Evolutionary conservation across 2,888 invertebrate genomes (phyloP), one percentile per base, ranked within the genome.

Genomic region (Crioceris asparagi): DNA sequence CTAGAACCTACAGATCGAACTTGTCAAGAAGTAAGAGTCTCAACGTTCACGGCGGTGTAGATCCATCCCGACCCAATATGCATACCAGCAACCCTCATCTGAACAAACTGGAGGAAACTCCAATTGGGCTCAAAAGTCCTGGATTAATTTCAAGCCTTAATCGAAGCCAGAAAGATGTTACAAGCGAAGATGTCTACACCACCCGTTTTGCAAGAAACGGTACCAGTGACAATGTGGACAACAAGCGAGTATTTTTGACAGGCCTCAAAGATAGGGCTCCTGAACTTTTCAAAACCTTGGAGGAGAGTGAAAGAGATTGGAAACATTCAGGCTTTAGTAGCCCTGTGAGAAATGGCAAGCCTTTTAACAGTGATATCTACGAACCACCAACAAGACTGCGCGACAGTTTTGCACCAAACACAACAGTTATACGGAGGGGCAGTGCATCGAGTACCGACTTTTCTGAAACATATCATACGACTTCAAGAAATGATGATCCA

Each of bases 71-170:
- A 17, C 43, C 46, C 29, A 52, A 70, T 38, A 77, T 81, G 63
- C 81, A 83, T 63, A 83, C 82, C 59, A 84, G 83, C 3, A 84
- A 81, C 61, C 80, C 84, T 21, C 83, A 85, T 57, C 65, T 86
- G 30, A 79, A 78, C 54, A 69, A 76, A 14, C 63, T 82, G 32
- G 76, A 79, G 47, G 80, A 81, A 55, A 76, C 74, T 6, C 79
- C 79, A 1, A 77, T 75, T 44, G 77, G 83, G 38, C 65, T 85
- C 6, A 86, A 87, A 60, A 87, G 86, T 59, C 88, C 88, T 1
- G 85, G 86, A 26, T 81, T 90, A 47, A 81, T 90, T 25, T 85
- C 86, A 39, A 82, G 85, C 47, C 82, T 88, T 43, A 86, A 82
- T 58, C 74, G 87, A 46, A 86, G 86, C 61, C 84, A 85, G 56